These are phyloP conservation scores for Botia almorhae DNA, from an alignment of 2,797 vertebrate genomes.

Conservation along the genomic window DNA sequence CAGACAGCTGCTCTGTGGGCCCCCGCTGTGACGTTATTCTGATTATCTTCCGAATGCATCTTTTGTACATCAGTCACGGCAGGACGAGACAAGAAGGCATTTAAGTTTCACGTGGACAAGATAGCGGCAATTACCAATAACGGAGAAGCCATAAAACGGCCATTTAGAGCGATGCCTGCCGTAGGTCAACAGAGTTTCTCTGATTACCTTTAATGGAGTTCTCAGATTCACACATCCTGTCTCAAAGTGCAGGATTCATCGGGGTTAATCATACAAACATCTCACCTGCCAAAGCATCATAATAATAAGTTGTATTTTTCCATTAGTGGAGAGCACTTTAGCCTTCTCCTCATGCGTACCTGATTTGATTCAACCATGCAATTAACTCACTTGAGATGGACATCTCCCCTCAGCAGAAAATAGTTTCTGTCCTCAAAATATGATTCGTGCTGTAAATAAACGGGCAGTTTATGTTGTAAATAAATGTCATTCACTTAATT, in stretches of 20 bases:
- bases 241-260: conserved; percentile 26
- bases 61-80: neutral
- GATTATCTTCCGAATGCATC: conserved; percentile 23
- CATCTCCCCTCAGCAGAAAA: conserved; percentile 47
- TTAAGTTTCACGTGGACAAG: neutral
- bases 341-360: conserved; percentile 28
- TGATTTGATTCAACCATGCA: conserved; percentile 45
- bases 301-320: conserved; percentile 66
- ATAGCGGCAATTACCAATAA: conserved; percentile 20
- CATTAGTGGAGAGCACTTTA: conserved; percentile 60
- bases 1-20: conserved; percentile 30
- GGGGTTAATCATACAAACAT: conserved; percentile 68
- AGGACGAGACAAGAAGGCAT: neutral
- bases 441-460: conserved; percentile 4
- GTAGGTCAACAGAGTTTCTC: conserved; percentile 33
- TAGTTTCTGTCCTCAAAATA: conserved; percentile 11
- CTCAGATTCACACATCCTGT: conserved; percentile 35
- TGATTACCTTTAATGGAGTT: conserved; percentile 45
- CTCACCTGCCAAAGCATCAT: conserved; percentile 75
- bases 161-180: conserved; percentile 32
- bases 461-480: neutral
- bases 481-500: neutral
- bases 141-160: conserved; percentile 1
- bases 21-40: conserved; percentile 14
- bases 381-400: conserved; percentile 50